Conservation (phyloP, 2,113 vertebrate species). For the Macquaria ambigua region DNA sequence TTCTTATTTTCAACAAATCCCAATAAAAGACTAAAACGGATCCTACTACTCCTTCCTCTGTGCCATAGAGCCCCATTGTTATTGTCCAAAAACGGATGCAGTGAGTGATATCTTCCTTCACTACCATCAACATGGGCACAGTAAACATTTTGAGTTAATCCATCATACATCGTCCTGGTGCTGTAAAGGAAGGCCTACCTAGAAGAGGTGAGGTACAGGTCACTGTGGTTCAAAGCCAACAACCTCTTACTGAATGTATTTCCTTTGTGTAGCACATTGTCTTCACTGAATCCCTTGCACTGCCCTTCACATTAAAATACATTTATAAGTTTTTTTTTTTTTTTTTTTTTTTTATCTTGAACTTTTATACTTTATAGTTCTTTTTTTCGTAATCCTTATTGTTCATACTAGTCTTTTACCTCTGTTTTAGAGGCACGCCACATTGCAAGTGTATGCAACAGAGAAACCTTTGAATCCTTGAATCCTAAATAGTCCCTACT, state of each 20-base stretch:
- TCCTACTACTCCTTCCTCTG: neutral
- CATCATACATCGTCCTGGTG: neutral
- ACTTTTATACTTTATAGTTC: no score
- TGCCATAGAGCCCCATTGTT: neutral
- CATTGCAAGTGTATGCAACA: no score
- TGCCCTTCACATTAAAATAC: no score
- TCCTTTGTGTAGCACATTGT: no score
- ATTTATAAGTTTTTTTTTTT: no score
- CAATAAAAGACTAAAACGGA: neutral
- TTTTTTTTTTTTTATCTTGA: no score
- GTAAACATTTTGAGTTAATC: neutral
- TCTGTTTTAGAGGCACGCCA: no score
- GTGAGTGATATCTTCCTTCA: neutral
- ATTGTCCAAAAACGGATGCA: neutral
- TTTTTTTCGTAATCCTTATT: no score
- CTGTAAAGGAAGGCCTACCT: neutral
- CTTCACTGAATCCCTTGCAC: no score
- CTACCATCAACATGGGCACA: neutral
- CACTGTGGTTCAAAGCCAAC: neutral
- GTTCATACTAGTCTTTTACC: no score
- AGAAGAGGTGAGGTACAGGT: neutral
- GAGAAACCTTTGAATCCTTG: no score
- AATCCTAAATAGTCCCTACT: no score
- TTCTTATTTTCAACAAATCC: neutral
- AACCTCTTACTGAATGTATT: neutral